Base-by-base conservation (phyloP, 1,140 invertebrate species). In the Listronotus oregonensis region DNA sequence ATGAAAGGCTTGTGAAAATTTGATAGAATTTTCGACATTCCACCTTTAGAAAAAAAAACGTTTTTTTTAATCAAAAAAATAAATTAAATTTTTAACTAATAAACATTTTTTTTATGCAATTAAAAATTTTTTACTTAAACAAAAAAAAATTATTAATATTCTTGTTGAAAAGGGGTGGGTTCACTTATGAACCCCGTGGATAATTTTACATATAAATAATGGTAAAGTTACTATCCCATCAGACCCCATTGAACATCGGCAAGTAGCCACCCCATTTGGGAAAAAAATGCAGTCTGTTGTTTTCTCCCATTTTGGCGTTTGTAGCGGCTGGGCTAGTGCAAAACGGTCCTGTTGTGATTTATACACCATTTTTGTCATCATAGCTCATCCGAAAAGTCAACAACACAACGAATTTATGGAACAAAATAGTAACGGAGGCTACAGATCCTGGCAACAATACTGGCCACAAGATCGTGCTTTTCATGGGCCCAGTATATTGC, bases 221-320 rank as follows among this genome's bases (percentile, higher is more conserved):
- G 34, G 18, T 6, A 40, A 40, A 21, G 27, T 12, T 12, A 39
- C 15, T 18, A 15, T 49, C 37, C 32, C 47, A 65, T 65, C 63
- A 65, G 63, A 58, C 18, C 12, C 17, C 34, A 43, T 34, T 54
- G 44, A 43, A 18, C 18, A 37, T 31, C 44, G 12, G n/a, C 15
- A 18, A 54, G 61, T 64, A 55, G 39, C 56, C 11, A 15, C 15
- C 17, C 15, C 17, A 15, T n/a, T n/a, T n/a, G 46, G 14, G n/a
- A 63, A 39, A 42, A 58, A 21, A 51, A 65, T 65, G 63, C 58
- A 65, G 47, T 58, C 47, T 18, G 47, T 65, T 34, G 32, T 56
- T 14, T 37, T 65, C 12, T 32, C 58, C 63, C 46, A 21, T 65
- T 11, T 55, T 65, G 63, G 63, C 54, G 10, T 50, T 57, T 27